Evolutionary conservation across 2,888 invertebrate genomes (phyloP).

Genomic region (Keiferia lycopersicella): DNA sequence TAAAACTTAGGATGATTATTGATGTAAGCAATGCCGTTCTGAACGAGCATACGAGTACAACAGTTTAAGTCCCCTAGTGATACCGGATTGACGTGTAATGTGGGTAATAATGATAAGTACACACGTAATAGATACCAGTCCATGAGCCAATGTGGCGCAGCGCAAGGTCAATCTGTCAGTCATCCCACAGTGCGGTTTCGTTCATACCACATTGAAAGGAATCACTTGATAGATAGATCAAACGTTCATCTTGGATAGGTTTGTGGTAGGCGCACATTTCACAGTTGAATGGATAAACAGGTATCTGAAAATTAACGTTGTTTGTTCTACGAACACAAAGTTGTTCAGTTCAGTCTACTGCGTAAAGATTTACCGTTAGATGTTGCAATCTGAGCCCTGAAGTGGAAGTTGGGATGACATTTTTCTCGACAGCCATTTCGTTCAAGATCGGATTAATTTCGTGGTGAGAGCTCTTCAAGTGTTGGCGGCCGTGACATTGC

Average conservation of each 20-base stretch:
- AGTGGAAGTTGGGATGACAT: background rate
- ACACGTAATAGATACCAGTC: conserved; percentile 7
- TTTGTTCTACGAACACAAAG: no score
- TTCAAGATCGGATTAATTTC: conserved; percentile 3
- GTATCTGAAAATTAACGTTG: no score
- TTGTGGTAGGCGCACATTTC: no score
- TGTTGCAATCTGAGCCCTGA: background rate
- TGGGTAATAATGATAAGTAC: conserved; percentile 12
- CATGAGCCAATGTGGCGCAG: conserved; percentile 1
- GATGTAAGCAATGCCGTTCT: background rate
- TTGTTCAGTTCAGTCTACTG: no score
- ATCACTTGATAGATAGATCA: background rate
- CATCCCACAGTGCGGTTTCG: background rate
- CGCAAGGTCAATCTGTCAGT: conserved; percentile 10
- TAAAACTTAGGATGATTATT: no score
- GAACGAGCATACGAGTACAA: no score
- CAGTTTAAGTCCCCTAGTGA: background rate
- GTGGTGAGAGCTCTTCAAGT: background rate
- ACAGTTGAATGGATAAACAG: no score
- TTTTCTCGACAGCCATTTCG: conserved; percentile 4
- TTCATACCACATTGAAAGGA: background rate
- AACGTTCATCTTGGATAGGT: no score
- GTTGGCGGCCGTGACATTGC: background rate
- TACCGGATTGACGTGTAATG: conserved; percentile 5
- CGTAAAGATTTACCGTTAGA: background rate